A percentile compares a stretch with the other conserved stretches of the same genome.
Conservation (phyloP, 1,140 invertebrate genomes). For the Matsumurasca onukii region DNA sequence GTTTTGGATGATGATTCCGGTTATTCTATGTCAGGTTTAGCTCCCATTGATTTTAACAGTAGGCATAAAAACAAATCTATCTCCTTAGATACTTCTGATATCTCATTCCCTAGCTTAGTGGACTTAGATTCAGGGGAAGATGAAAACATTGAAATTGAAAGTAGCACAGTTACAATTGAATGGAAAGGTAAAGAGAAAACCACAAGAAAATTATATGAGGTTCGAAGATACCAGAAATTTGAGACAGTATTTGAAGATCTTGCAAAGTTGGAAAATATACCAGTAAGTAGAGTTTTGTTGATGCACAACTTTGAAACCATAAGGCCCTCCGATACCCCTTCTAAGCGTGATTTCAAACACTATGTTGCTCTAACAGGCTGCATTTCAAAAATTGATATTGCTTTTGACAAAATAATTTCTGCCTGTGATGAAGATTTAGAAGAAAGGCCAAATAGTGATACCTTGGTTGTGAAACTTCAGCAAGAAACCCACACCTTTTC, state of each 20-base stretch:
- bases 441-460: too few species aligned
- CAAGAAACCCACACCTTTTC: too few species aligned
- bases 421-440: too few species aligned
- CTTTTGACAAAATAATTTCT: not conserved
- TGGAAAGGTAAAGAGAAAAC: not conserved
- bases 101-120: too few species aligned
- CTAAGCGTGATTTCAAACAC: not conserved
- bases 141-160: not conserved
- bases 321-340: not conserved
- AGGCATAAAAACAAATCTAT: not conserved
- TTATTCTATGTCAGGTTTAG: not conserved
- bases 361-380: slow-evolving; percentile 1
- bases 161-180: not conserved
- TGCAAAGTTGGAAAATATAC: not conserved
- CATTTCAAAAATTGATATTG: not conserved
- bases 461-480: too few species aligned
- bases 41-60: slow-evolving; percentile 7
- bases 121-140: slow-evolving; percentile 8
- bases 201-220: not conserved
- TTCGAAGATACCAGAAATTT: not conserved
- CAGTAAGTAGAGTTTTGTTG: not conserved
- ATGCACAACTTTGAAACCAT: not conserved
- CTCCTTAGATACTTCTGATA: too few species aligned
- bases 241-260: slow-evolving; percentile 8
- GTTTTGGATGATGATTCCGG: slow-evolving; percentile 6